A percentile compares a stretch with the other conserved stretches of the same genome.
Evolutionary conservation across 2,797 vertebrate genomes (phyloP).

Genomic region (Cuniculus paca): DNA sequence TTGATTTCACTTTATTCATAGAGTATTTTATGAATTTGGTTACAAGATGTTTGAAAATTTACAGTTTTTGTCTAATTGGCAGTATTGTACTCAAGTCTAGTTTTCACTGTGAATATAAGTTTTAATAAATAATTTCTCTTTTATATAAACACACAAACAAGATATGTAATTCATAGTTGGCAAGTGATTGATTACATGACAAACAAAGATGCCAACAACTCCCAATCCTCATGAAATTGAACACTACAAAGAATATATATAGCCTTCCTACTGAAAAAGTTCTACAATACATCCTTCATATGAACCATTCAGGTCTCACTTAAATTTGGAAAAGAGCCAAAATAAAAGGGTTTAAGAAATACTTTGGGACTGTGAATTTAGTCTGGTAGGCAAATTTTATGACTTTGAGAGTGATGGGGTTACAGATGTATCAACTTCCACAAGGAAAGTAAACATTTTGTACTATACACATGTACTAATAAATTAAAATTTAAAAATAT

Average conservation of each 20-base stretch:
- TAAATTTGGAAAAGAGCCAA: not conserved
- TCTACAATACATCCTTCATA: not conserved
- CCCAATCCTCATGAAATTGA: not conserved
- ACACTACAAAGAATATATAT: not conserved
- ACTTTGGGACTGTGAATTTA: not conserved
- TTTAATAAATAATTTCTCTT: not conserved
- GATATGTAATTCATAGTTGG: not conserved
- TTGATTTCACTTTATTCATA: slow-evolving; percentile 95
- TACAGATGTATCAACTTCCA: not conserved
- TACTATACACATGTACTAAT: not conserved
- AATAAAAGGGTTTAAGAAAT: not conserved
- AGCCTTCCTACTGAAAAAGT: not conserved
- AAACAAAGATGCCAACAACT: not conserved
- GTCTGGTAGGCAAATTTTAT: not conserved
- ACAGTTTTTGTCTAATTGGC: slow-evolving; percentile 96
- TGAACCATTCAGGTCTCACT: not conserved
- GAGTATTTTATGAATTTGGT: slow-evolving; percentile 97
- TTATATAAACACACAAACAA: not conserved
- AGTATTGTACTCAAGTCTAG: slow-evolving; percentile 95
- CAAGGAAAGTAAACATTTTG: not conserved
- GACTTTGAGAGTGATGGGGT: not conserved
- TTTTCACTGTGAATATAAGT: slow-evolving; percentile 90
- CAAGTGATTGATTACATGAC: not conserved
- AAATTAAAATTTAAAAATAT: not conserved
- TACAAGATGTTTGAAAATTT: slow-evolving; percentile 97